phyloP scores from a whole-genome alignment of 2,113 vertebrate genomes.

The Raja brachyura region DNA sequence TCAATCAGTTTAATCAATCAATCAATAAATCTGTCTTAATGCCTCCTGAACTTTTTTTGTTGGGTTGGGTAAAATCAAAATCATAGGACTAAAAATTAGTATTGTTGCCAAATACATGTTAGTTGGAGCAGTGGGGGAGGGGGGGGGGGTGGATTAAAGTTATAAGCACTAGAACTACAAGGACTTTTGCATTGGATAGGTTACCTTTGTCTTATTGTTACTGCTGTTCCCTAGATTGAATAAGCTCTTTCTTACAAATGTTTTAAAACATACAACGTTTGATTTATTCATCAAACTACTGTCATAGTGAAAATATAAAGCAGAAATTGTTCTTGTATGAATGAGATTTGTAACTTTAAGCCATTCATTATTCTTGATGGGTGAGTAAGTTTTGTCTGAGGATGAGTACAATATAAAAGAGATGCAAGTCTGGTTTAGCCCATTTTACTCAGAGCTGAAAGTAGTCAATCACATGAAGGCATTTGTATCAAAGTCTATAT shows the following conservation, averaged over 20 bases:
- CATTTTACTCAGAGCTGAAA: background rate
- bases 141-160: background rate
- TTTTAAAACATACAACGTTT: background rate
- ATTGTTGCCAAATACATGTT: too few relatives aligned
- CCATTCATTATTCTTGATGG: background rate
- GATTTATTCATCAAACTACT: background rate
- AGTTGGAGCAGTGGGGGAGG: too few relatives aligned
- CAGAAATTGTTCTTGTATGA: background rate
- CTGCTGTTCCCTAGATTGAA: background rate
- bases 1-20: too few relatives aligned
- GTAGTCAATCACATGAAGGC: background rate
- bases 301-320: background rate
- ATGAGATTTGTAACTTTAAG: background rate
- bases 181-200: background rate
- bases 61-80: too few relatives aligned
- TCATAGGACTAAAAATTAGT: too few relatives aligned
- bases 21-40: too few relatives aligned
- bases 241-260: background rate
- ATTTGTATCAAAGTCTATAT: background rate
- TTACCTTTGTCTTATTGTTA: background rate
- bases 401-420: background rate
- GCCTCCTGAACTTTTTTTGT: too few relatives aligned
- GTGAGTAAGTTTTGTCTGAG: background rate
- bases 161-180: background rate
- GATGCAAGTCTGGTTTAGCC: background rate